These are phyloP conservation scores for Lucifuga dentata DNA, from an alignment of 2,113 vertebrate genomes.

Conservation along the genomic window DNA sequence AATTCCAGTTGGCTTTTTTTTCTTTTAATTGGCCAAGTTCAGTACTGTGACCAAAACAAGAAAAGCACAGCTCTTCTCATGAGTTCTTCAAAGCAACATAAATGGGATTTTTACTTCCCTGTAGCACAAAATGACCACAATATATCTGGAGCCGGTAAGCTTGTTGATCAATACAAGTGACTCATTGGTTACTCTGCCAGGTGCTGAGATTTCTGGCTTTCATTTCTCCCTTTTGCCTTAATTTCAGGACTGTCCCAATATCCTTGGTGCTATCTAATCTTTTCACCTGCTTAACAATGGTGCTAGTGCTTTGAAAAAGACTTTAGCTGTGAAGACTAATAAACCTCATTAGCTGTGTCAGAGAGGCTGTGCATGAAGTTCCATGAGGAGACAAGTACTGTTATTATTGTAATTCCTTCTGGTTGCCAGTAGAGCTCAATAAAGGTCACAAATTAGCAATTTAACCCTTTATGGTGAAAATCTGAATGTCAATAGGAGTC, in stretches of 20 bases:
- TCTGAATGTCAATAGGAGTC: background rate
- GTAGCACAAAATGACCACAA: constrained; percentile 5
- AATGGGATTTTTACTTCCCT: background rate
- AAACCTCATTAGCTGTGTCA: constrained; percentile 34
- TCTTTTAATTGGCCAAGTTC: constrained; percentile 16
- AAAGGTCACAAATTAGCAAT: constrained; percentile 19
- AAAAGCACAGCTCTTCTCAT: background rate
- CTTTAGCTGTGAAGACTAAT: constrained; percentile 43
- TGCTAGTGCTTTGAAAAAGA: constrained; percentile 14
- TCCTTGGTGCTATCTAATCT: constrained; percentile 23
- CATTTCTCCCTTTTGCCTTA: constrained; percentile 9
- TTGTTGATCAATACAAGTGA: constrained; percentile 32
- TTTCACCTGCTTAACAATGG: constrained; percentile 19
- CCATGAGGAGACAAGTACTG: constrained; percentile 2
- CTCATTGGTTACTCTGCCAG: constrained; percentile 30
- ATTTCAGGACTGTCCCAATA: constrained; percentile 6
- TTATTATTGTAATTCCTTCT: constrained; percentile 16
- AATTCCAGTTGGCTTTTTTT: constrained; percentile 10
- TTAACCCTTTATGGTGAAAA: background rate
- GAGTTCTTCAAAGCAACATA: constrained; percentile 5
- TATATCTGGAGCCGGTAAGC: constrained; percentile 22
- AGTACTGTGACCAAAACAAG: background rate
- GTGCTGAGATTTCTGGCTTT: constrained; percentile 42
- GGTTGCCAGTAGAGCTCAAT: constrained; percentile 33
- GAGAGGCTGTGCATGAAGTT: background rate